Percentiles rank a stretch among this genome's conserved stretches.
These are phyloP conservation scores for Phodopus roborovskii DNA, from an alignment of 2,113 vertebrate species.

Conservation along the genomic window DNA sequence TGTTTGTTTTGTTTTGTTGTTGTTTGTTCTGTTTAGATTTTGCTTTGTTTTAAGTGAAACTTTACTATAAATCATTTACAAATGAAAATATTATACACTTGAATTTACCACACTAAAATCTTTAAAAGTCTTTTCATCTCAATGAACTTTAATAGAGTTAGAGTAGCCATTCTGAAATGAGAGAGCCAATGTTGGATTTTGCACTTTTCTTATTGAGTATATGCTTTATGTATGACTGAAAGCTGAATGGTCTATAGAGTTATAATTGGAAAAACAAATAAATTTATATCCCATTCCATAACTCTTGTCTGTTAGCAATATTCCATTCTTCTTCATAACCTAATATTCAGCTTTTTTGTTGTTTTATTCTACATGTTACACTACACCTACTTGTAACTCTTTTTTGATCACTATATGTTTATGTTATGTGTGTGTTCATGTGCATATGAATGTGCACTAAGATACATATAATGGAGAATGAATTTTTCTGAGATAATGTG, in stretches of 20 bases:
- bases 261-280: background rate
- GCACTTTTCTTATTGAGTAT: background rate
- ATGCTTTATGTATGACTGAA: background rate
- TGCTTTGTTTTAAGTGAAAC: background rate
- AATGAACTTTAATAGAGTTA: background rate
- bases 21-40: background rate
- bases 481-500: background rate
- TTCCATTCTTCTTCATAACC: background rate
- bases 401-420: background rate
- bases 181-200: background rate
- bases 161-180: too few relatives aligned
- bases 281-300: background rate
- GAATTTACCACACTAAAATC: background rate
- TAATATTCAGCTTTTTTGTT: background rate
- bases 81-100: background rate
- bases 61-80: background rate
- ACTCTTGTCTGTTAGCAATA: background rate
- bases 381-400: background rate
- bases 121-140: background rate
- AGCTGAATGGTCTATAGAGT: background rate
- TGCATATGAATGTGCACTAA: too few relatives aligned
- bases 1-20: background rate
- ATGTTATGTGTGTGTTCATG: background rate
- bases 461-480: accelerated
- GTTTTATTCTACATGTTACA: background rate